Evolutionary conservation across 2,888 invertebrate genomes (phyloP).

Genomic region (Phasia obesa): DNA sequence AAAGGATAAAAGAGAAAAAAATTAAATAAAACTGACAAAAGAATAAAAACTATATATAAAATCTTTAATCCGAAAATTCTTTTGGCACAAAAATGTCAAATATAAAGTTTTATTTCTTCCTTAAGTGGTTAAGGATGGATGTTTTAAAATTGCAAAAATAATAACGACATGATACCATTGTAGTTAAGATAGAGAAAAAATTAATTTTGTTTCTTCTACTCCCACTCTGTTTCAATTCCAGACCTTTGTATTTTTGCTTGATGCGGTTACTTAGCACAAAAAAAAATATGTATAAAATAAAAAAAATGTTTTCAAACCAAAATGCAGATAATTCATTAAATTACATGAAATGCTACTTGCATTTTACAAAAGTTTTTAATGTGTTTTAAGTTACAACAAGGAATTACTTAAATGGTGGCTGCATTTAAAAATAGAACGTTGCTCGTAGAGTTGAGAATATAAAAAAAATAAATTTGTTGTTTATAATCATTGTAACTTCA

Average conservation of each 20-base stretch:
- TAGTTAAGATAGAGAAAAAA: conserved; percentile 5
- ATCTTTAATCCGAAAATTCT: conserved; percentile 45
- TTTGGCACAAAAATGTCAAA: conserved; percentile 40
- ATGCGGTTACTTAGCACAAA: neutral
- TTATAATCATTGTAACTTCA: no score
- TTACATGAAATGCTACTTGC: conserved; percentile 5
- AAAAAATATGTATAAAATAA: neutral
- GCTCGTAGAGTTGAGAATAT: neutral
- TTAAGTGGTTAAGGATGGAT: neutral
- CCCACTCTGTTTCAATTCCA: neutral
- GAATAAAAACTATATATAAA: conserved; percentile 27
- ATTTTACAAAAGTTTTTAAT: conserved; percentile 17
- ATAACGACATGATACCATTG: conserved; percentile 31
- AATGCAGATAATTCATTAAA: conserved; percentile 16
- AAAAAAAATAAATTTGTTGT: no score
- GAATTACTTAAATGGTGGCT: neutral
- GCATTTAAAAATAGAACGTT: neutral
- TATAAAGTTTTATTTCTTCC: neutral
- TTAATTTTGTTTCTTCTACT: neutral
- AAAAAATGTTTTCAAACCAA: neutral
- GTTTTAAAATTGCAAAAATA: neutral
- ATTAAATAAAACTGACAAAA: conserved; percentile 35
- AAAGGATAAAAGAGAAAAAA: neutral
- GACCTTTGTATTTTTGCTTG: conserved; percentile 10
- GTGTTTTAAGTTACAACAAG: neutral